These are phyloP conservation scores for Falco peregrinus DNA, from an alignment of 2,797 vertebrate genomes.

Conservation along the genomic window DNA sequence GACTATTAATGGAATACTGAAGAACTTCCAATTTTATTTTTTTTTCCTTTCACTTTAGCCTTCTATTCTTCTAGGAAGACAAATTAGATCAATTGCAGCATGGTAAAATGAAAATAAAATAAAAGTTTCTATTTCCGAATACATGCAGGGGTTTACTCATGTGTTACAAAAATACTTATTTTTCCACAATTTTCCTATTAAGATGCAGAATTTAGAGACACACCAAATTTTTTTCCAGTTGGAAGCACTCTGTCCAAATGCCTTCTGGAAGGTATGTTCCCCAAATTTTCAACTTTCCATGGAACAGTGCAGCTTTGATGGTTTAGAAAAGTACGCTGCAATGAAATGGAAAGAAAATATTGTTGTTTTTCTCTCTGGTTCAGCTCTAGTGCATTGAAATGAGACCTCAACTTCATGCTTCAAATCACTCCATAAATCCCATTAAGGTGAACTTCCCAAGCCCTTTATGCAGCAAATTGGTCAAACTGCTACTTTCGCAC, in stretches of 20 bases:
- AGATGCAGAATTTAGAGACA: background rate
- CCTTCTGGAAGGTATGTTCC: background rate
- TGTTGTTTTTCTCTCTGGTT: background rate
- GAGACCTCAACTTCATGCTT: background rate
- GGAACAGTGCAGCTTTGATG: background rate
- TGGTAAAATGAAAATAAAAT: background rate
- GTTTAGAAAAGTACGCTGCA: background rate
- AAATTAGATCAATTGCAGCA: background rate
- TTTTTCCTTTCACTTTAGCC: background rate
- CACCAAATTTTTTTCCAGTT: background rate
- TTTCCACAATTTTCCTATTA: background rate
- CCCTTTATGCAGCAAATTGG: rapidly evolving
- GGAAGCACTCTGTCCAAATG: background rate
- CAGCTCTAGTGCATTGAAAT: background rate
- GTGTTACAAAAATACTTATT: background rate
- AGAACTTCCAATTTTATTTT: background rate
- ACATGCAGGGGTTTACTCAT: background rate
- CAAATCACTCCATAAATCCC: background rate
- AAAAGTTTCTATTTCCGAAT: background rate
- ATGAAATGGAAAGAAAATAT: background rate
- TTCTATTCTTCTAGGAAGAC: background rate
- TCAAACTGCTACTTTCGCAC: rapidly evolving
- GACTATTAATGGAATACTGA: background rate
- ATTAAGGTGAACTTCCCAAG: background rate
- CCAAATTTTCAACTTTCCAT: background rate